phyloP scores from a whole-genome alignment of 1,140 invertebrate genomes.

The Eurosta solidaginis region DNA sequence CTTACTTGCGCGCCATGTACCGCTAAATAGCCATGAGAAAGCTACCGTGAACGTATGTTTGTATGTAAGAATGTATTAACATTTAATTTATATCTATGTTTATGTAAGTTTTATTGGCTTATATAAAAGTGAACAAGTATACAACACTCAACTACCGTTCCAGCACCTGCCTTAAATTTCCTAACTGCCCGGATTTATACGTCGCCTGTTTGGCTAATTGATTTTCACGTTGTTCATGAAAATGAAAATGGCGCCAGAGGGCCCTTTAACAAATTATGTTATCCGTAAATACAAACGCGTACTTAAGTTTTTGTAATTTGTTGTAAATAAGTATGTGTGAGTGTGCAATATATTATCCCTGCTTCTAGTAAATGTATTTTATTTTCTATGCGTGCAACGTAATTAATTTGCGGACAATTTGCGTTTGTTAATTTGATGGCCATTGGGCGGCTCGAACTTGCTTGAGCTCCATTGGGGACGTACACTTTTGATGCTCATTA shows the following conservation, averaged over 20 bases:
- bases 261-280: background rate
- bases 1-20: background rate
- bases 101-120: slow-evolving; percentile 26
- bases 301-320: background rate
- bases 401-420: slow-evolving; percentile 30
- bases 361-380: background rate
- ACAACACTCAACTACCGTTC: background rate
- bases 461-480: background rate
- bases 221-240: slow-evolving; percentile 17
- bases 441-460: slow-evolving; percentile 3
- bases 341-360: background rate
- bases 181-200: background rate
- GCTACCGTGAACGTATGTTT: background rate
- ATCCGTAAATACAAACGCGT: background rate
- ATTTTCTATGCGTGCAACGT: slow-evolving; percentile 10
- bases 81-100: background rate
- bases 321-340: background rate
- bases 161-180: background rate
- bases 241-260: slow-evolving; percentile 17
- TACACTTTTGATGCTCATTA: slow-evolving; percentile 4
- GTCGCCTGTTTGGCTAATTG: slow-evolving; percentile 25
- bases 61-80: background rate
- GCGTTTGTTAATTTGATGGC: slow-evolving; percentile 29
- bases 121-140: background rate
- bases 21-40: background rate